Evolutionary conservation across 2,797 vertebrate species (phyloP).

Genomic region (Tokudaia muenninki): DNA sequence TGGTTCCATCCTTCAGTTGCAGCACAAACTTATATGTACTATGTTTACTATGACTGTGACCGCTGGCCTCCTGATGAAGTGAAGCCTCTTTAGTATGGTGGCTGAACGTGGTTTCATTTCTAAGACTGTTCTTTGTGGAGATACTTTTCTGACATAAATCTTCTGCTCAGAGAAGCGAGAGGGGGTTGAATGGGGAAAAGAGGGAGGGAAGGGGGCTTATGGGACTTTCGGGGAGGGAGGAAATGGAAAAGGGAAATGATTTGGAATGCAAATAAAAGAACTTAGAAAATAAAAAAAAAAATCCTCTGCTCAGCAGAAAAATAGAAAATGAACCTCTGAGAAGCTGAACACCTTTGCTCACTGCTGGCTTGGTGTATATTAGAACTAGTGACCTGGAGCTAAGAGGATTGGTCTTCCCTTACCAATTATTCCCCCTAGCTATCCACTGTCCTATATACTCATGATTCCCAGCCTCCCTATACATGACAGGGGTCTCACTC

Average conservation of each 20-base stretch:
- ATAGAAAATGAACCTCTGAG: background rate
- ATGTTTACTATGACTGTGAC: background rate
- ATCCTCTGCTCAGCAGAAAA: background rate
- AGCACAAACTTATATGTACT: background rate
- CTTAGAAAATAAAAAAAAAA: too few relatives aligned
- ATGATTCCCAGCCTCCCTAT: slow-evolving; percentile 15
- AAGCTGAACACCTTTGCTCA: slow-evolving; percentile 29
- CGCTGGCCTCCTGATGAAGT: background rate
- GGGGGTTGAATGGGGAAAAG: too few relatives aligned
- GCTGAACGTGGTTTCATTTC: background rate
- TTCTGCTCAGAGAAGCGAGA: background rate
- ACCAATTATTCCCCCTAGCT: background rate
- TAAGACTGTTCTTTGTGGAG: background rate
- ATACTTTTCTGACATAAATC: slow-evolving; percentile 2
- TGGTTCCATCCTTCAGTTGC: background rate
- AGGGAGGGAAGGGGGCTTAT: too few relatives aligned
- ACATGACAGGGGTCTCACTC: background rate
- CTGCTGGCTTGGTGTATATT: background rate
- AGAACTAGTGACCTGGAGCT: slow-evolving; percentile 57
- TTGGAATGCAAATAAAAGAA: too few relatives aligned
- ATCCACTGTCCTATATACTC: background rate
- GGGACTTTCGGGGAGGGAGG: too few relatives aligned
- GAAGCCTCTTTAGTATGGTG: background rate
- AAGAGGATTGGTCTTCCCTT: background rate
- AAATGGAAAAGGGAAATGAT: too few relatives aligned